Conservation (phyloP, 2,797 vertebrate species). For the Acanthiza pusilla region DNA sequence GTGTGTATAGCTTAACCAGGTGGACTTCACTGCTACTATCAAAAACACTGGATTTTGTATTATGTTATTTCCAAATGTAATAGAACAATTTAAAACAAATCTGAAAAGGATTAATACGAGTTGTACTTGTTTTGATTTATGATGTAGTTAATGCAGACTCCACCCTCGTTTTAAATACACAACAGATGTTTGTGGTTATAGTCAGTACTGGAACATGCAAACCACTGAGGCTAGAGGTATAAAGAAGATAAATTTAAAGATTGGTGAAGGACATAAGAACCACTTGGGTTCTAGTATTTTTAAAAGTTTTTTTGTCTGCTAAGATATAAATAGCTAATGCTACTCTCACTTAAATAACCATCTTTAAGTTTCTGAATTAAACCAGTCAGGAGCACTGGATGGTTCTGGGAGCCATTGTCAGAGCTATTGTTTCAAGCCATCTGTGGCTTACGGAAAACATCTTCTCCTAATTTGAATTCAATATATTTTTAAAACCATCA, state of each 20-base stretch:
- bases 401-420: not conserved
- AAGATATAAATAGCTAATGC: not conserved
- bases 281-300: not conserved
- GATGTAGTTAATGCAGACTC: not conserved
- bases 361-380: not conserved
- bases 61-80: not conserved
- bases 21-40: not conserved
- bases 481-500: not conserved
- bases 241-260: not conserved
- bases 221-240: not conserved
- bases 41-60: not conserved
- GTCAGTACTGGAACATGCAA: not conserved
- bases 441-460: not conserved
- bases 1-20: not conserved
- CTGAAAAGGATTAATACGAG: not conserved
- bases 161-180: not conserved
- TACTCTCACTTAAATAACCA: not conserved
- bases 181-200: conserved; percentile 41
- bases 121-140: conserved; percentile 6
- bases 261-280: not conserved
- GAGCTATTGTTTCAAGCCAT: not conserved
- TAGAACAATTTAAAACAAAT: not conserved
- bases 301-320: not conserved
- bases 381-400: not conserved
- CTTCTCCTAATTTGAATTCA: not conserved